Conservation (phyloP, 2,113 vertebrate genomes). For the Oxyruncus cristatus region DNA sequence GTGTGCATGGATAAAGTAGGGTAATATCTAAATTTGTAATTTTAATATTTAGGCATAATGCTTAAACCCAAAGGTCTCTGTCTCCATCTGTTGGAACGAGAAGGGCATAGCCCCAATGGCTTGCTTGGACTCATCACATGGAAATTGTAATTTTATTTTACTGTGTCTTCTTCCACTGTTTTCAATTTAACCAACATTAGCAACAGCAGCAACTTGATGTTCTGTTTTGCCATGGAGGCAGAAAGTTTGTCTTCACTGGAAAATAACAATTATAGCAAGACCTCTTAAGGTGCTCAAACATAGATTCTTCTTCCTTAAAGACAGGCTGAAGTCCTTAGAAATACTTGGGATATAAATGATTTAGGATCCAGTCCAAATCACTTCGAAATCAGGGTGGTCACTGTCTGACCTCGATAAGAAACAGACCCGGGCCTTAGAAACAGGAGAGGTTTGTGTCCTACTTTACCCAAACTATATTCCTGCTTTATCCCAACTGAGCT, state of each 20-base stretch:
- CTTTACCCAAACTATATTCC: background rate
- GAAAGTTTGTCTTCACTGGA: background rate
- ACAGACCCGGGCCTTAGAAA: background rate
- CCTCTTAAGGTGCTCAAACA: background rate
- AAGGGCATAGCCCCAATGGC: conserved; percentile 42
- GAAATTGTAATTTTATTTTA: background rate
- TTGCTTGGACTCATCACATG: background rate
- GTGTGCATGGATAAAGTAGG: background rate
- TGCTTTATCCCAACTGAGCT: background rate
- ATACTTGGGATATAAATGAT: background rate
- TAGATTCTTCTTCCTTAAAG: background rate
- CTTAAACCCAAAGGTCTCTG: conserved; percentile 61
- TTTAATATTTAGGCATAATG: background rate
- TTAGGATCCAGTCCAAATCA: background rate
- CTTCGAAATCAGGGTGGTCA: background rate
- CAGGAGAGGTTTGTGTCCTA: background rate
- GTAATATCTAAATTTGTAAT: background rate
- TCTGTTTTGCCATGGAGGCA: background rate
- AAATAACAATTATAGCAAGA: background rate
- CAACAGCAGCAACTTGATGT: background rate
- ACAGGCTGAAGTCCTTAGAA: background rate
- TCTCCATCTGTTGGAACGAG: conserved; percentile 68
- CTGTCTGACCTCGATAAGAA: background rate
- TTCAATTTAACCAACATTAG: background rate
- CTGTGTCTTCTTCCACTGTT: background rate